Evolutionary conservation across 2,888 invertebrate species (phyloP), one percentile per base, ranked within the genome.

Genomic region (Tetheella fluctuosa): DNA sequence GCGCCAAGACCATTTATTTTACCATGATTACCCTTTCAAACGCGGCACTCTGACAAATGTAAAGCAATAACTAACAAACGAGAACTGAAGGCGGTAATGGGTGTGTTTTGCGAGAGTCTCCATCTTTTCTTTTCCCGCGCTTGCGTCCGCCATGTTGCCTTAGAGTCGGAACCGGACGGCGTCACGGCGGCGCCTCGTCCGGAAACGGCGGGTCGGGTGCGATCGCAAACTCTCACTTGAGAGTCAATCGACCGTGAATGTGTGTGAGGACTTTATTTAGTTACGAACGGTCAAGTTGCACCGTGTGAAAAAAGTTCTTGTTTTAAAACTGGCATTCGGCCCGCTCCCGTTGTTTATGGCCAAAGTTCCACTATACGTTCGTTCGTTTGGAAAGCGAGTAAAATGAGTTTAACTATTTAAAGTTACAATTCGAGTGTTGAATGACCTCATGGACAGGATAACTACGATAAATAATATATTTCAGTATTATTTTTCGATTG

Each of bases 121-220:
- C 73, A 77, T 79, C 81, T 81, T 81, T 83, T 83, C 79, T 80
- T 81, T 75, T 77, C 62, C 80, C 78, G 73, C 79, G 74, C 77
- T 73, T 68, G 68, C 64, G 59, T 67, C 73, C 67, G 73, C 76
- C 74, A 75, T 77, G 69, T 72, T 73, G 60, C 34, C 39, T 23
- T n/a, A 0, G 57, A 52, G 23, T 60, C 76, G 79, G 79, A 74
- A 83, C 85, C 86, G 88, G 89, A 85, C 88, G 90, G 89, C 88
- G 90, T 81, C 90, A 76, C 65, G 72, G 65, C 85, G 90, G 85
- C 90, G 90, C 90, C 89, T 78, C 74, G 69, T 67, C 77, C 82
- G 85, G 83, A 84, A 84, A 84, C 83, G 78, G 74, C 79, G 82
- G 80, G 80, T 82, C 83, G 81, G 81, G 79, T 76, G 80, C 83